Conservation (phyloP, 2,888 invertebrate species). For the Argyresthia goedartella region DNA sequence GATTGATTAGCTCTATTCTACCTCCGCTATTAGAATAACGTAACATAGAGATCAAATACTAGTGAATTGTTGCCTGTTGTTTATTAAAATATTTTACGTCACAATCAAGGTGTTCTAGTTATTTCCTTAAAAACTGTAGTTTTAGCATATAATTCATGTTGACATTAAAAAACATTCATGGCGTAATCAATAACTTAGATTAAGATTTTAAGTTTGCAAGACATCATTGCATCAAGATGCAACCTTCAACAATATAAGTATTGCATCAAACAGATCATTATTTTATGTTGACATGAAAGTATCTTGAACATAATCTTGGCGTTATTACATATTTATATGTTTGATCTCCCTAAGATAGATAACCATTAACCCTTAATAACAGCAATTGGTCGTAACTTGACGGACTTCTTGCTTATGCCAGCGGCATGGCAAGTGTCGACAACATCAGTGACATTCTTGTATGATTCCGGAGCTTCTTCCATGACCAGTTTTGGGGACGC, state of each 20-base stretch:
- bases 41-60: background rate
- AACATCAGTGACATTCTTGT: conserved; percentile 99
- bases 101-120: background rate
- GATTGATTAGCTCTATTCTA: conserved; percentile 22
- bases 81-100: background rate
- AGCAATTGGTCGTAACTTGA: conserved; percentile 97
- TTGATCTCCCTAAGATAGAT: too few species aligned
- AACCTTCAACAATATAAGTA: too few species aligned
- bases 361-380: conserved; percentile 93
- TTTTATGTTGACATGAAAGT: too few species aligned
- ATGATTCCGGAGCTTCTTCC: conserved; percentile 99
- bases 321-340: too few species aligned
- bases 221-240: too few species aligned
- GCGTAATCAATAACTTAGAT: too few species aligned
- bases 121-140: too few species aligned
- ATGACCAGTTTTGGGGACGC: conserved; percentile 99
- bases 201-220: too few species aligned
- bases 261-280: too few species aligned
- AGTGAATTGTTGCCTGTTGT: background rate
- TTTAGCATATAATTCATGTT: too few species aligned
- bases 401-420: conserved; percentile 96
- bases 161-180: too few species aligned
- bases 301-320: too few species aligned
- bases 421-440: conserved; percentile 98
- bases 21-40: conserved; percentile 26